Base-by-base conservation (phyloP, 2,888 invertebrate species). In the Hofmannophila pseudospretella region DNA sequence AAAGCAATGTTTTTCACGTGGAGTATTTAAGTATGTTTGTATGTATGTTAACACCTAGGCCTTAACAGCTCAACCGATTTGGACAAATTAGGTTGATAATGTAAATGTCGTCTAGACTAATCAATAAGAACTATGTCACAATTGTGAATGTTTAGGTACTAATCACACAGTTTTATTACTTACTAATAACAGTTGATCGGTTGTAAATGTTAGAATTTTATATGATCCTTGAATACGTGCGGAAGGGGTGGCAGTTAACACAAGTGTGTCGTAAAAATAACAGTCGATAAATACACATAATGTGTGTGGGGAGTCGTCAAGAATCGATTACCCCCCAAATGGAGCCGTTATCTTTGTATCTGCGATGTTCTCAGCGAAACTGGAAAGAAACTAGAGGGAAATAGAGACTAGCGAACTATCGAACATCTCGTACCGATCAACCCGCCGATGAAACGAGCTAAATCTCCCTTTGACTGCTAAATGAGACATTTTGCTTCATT, bases 241-340 rank as follows among this genome's bases (percentile, higher is more conserved):
- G 36, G 42, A 34, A 42, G 29, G 39, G 39, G 32, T 42, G 23
- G 38, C 42, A 41, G 39, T 30, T 40, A 43, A 26, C 35, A 33
- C 39, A 46, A 49, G 44, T 31, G 37, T 36, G 49, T 58, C 61
- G 55, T 69, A 66, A 67, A 65, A 63, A 54, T 66, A 70, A 69
- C 58, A 61, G 68, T 58, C 67, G 47, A 71, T 75, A 73, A 72
- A 75, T 61, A 65, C 45, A 47, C 49, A 57, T 67, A 65, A 67
- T 61, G 65, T 59, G 53, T 54, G 48, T 51, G 48, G 46, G 52
- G 49, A 51, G 58, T 67, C 67, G 56, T 68, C 61, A 67, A 63
- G 54, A 69, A 68, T 58, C 70, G 63, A 76, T 76, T 67, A 68
- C 57, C 52, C 51, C 39, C 43, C 50, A 51, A 61, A 67, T 59